phyloP scores from a whole-genome alignment of 2,113 vertebrate species.

The Melospiza georgiana region DNA sequence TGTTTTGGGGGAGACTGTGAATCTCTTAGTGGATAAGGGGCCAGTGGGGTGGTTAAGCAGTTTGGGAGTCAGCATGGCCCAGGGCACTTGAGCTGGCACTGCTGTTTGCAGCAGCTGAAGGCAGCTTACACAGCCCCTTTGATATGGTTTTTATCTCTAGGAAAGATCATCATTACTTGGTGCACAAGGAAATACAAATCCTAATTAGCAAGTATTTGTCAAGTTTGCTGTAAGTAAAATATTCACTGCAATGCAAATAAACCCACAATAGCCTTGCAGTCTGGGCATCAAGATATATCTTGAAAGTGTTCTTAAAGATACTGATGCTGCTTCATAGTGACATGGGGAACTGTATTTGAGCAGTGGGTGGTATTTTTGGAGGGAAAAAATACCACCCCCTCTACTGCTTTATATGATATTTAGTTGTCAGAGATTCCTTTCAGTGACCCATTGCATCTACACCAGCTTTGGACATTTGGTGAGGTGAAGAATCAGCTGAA shows the following conservation, averaged over 20 bases:
- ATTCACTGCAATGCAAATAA: not conserved
- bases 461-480: rapidly evolving
- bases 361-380: not conserved
- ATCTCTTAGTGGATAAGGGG: not conserved
- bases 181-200: not conserved
- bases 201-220: not conserved
- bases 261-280: not conserved
- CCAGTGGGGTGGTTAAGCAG: not conserved
- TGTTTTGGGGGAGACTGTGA: not conserved
- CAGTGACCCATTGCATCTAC: not conserved
- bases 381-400: not conserved
- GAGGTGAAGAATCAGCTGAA: not conserved
- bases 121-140: not conserved
- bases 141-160: not conserved
- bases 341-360: not conserved
- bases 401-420: not conserved
- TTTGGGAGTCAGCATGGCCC: rapidly evolving
- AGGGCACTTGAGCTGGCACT: rapidly evolving
- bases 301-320: not conserved
- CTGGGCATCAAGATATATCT: not conserved
- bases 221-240: not conserved
- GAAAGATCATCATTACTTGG: not conserved
- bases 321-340: not conserved
- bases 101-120: not conserved
- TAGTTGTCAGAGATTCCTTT: not conserved